These are phyloP conservation scores for Maccullochella peelii DNA, from an alignment of 2,113 vertebrate species.

Conservation along the genomic window DNA sequence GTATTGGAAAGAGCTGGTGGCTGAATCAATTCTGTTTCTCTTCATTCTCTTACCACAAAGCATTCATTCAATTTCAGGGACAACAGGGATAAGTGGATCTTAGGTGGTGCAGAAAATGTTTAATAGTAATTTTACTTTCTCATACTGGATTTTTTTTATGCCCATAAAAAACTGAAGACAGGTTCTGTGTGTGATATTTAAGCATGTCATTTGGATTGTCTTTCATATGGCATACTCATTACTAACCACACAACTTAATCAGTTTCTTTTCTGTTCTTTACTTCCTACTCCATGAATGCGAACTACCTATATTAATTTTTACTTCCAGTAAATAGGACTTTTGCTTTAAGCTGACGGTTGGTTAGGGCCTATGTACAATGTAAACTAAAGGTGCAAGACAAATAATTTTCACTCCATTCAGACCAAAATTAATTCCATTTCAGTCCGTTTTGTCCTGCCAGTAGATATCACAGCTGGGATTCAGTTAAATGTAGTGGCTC, in stretches of 20 bases:
- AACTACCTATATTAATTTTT: neutral
- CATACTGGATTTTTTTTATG: neutral
- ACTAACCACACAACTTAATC: neutral
- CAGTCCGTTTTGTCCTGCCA: neutral
- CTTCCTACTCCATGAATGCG: neutral
- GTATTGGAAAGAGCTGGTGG: conserved; percentile 47
- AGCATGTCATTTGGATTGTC: conserved; percentile 3
- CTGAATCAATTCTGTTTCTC: conserved; percentile 53
- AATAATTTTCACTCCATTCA: conserved; percentile 39
- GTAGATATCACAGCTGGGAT: conserved; percentile 20
- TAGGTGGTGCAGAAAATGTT: conserved; percentile 37
- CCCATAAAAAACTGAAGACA: conserved; percentile 18
- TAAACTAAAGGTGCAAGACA: conserved; percentile 35
- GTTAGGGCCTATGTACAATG: neutral
- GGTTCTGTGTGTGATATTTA: neutral
- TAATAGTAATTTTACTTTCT: conserved; percentile 7
- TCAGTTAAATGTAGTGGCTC: conserved; percentile 40
- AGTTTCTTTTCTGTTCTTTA: neutral
- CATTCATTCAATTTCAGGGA: conserved; percentile 61
- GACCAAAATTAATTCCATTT: conserved; percentile 30
- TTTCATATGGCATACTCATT: neutral
- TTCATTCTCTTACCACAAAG: conserved; percentile 34
- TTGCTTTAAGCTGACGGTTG: neutral
- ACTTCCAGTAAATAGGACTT: neutral
- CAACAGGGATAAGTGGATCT: conserved; percentile 60